Evolutionary conservation across 2,113 vertebrate genomes (phyloP).

Genomic region (Fregetta grallaria): DNA sequence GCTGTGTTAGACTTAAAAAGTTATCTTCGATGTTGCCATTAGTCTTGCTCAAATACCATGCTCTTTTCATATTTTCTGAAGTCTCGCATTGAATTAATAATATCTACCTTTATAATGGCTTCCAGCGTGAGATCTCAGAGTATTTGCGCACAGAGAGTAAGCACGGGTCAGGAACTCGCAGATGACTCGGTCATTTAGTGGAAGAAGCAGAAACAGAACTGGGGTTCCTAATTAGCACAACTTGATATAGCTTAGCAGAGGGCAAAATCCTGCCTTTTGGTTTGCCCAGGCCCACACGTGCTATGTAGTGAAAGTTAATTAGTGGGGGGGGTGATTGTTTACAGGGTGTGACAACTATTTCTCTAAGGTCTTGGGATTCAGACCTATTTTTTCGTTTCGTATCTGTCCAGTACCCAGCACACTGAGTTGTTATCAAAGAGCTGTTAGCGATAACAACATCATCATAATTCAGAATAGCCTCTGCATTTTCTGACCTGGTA

Average conservation of each 20-base stretch:
- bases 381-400: neutral
- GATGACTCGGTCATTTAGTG: neutral
- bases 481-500: neutral
- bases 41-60: neutral
- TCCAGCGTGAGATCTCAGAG: neutral
- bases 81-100: neutral
- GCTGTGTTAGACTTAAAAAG: neutral
- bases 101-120: neutral
- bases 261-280: neutral
- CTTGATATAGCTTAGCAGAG: neutral
- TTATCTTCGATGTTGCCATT: neutral
- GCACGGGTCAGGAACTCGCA: fast-evolving
- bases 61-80: neutral
- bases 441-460: neutral
- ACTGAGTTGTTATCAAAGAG: neutral
- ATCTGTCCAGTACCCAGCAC: neutral
- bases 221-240: neutral
- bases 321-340: neutral
- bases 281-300: neutral
- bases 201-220: neutral
- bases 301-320: neutral
- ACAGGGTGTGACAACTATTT: neutral
- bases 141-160: neutral
- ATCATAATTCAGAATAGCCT: neutral
- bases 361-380: neutral